Evolutionary conservation across 2,113 vertebrate species (phyloP).

Genomic region (Limnothrissa miodon): DNA sequence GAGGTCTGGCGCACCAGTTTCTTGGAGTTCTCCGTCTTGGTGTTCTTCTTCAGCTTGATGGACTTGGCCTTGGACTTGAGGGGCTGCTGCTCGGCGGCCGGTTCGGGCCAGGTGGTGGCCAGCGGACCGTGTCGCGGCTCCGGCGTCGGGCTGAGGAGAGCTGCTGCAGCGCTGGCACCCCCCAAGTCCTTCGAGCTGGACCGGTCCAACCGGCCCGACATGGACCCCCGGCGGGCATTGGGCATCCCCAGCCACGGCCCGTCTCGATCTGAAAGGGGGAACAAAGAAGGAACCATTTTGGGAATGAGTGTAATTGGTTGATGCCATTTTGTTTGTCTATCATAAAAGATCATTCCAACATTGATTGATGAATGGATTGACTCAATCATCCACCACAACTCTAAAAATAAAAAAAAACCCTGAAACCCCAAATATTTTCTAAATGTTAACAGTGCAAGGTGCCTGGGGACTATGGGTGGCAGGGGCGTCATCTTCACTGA

Average conservation of each 20-base stretch:
- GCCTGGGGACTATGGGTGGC: too few species aligned
- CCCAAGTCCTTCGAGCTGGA: constrained; percentile 77
- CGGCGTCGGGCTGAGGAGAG: constrained; percentile 74
- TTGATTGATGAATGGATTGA: too few species aligned
- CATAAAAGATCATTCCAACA: too few species aligned
- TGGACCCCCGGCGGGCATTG: constrained; percentile 73
- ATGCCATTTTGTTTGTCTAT: too few species aligned
- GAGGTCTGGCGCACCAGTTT: constrained; percentile 89
- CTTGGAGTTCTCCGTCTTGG: constrained; percentile 90
- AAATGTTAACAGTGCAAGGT: too few species aligned
- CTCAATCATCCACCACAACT: too few species aligned
- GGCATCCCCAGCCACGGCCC: constrained; percentile 90
- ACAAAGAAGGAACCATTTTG: constrained; percentile 1
- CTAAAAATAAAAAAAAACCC: too few species aligned
- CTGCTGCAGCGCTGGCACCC: constrained; percentile 58
- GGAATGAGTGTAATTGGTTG: too few species aligned
- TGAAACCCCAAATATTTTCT: too few species aligned
- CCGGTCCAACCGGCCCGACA: constrained; percentile 82
- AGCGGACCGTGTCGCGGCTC: constrained; percentile 71
- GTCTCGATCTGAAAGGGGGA: constrained; percentile 79
- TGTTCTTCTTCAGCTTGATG: constrained; percentile 90
- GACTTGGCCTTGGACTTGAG: constrained; percentile 92
- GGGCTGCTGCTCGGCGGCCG: constrained; percentile 66
- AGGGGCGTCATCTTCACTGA: too few species aligned
- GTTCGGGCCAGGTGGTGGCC: constrained; percentile 74